Evolutionary conservation across 2,888 invertebrate genomes (phyloP).

Genomic region (Plusia festucae): DNA sequence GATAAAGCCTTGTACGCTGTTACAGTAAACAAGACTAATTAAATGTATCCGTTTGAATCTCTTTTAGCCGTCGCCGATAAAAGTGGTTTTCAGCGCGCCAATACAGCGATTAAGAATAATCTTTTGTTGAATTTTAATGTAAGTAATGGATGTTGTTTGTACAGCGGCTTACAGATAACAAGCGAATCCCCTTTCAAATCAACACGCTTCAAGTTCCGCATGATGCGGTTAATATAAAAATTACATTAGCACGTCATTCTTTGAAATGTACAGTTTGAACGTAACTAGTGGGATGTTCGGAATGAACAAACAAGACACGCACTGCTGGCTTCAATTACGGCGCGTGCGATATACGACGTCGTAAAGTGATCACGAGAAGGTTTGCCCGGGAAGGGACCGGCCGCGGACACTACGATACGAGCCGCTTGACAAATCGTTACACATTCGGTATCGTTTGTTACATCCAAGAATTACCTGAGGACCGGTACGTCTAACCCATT

Average conservation of each 20-base stretch:
- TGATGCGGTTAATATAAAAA: conserved; percentile 45
- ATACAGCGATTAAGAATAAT: conserved; percentile 40
- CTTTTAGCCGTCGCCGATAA: conserved; percentile 21
- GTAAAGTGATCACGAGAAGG: conserved; percentile 63
- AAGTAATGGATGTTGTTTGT: conserved; percentile 31
- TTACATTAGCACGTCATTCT: conserved; percentile 57
- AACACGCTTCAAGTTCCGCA: conserved; percentile 42
- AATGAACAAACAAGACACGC: conserved; percentile 73
- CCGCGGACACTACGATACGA: conserved; percentile 45
- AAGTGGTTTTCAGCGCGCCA: conserved; percentile 29
- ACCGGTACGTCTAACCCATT: conserved; percentile 45
- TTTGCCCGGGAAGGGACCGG: conserved; percentile 34
- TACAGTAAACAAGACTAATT: conserved; percentile 39
- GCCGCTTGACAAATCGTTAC: conserved; percentile 58
- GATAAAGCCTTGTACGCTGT: conserved; percentile 14
- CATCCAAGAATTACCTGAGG: conserved; percentile 49
- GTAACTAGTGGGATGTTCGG: conserved; percentile 66
- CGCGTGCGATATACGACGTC: conserved; percentile 66
- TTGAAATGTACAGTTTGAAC: conserved; percentile 68
- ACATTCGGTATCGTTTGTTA: conserved; percentile 55
- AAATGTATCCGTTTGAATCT: conserved; percentile 32
- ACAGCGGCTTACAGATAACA: conserved; percentile 29
- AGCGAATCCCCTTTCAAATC: conserved; percentile 28
- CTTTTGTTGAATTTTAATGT: conserved; percentile 39
- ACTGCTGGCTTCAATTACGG: conserved; percentile 72